Base-by-base conservation (phyloP, 2,888 invertebrate genomes). In the Camptogramma bilineatum region DNA sequence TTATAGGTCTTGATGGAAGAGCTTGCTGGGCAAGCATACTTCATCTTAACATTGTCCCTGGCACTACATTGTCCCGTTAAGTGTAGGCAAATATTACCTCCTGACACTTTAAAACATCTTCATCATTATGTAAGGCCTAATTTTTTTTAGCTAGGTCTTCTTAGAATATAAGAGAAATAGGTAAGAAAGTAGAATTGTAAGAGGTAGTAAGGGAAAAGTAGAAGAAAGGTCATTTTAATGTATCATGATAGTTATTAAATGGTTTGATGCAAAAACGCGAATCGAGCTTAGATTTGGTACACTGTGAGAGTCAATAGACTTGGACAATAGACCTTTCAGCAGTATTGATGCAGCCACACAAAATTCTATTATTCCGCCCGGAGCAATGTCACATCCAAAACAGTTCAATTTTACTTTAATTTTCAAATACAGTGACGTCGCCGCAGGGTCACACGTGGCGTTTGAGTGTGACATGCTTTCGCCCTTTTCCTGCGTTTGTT, bases 381-480 rank as follows among this genome's bases (percentile, higher is more conserved):
- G 64, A 74, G 76, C 71, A 63, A 69, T 73, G 75, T 74, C 74
- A 66, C 72, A 77, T 79, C 73, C 73, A 74, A 78, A 81, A 78
- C 78, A 52, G 62, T 58, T 66, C 63, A 53, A 72, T 54, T 72
- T 67, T 62, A 68, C 60, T 70, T 69, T 58, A 77, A 80, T 82
- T 81, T 78, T 75, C 73, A 70, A 67, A 66, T 72, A 74, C 73
- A 74, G 68, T 73, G 66, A 64, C 68, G 70, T 62, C 52, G 80
- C 82, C 78, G 73, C 70, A 68, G 81, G 85, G 70, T 63, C 61
- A 74, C 86, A 84, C 86, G 85, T 85, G 81, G 77, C 81, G 64
- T 65, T 68, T 75, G 73, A 79, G 75, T 81, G 78, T 77, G 77
- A 77, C 78, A 73, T 66, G 79, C 73, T 77, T 66, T 52, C 77